Evolutionary conservation across 1,140 invertebrate species (phyloP).

Genomic region (Papilio aristodemus): DNA sequence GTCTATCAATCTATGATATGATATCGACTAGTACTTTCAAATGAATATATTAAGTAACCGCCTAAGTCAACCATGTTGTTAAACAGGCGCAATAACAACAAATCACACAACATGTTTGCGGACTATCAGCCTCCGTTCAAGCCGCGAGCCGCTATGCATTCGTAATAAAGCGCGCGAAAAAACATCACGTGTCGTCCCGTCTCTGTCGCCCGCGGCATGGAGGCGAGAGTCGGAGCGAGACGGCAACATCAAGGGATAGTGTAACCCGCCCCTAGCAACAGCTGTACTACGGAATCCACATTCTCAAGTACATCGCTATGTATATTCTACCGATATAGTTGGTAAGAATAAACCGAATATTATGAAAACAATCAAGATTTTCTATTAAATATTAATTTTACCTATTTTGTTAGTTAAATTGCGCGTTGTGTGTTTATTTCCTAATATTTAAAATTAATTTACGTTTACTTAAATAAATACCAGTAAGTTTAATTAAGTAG

Average conservation of each 20-base stretch:
- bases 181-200: slow-evolving; percentile 30
- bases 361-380: too few species aligned
- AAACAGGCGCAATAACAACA: slow-evolving; percentile 1
- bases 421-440: too few species aligned
- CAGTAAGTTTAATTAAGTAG: not conserved
- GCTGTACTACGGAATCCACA: slow-evolving; percentile 31
- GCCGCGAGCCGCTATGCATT: slow-evolving; percentile 14
- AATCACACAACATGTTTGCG: slow-evolving; percentile 12
- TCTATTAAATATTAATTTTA: too few species aligned
- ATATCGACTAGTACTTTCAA: too few species aligned
- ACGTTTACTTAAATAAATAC: not conserved
- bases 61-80: not conserved
- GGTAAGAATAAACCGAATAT: not conserved
- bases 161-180: slow-evolving; percentile 33
- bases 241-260: slow-evolving; percentile 16
- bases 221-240: not conserved
- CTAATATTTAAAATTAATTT: not conserved
- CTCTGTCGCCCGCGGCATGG: slow-evolving; percentile 5
- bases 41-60: not conserved
- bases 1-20: too few species aligned
- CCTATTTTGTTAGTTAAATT: too few species aligned
- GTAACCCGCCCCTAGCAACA: slow-evolving; percentile 34
- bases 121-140: not conserved
- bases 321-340: not conserved
- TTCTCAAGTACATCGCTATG: slow-evolving; percentile 19